Evolutionary conservation across 1,140 invertebrate species (phyloP).

Genomic region (Heliothis virescens): DNA sequence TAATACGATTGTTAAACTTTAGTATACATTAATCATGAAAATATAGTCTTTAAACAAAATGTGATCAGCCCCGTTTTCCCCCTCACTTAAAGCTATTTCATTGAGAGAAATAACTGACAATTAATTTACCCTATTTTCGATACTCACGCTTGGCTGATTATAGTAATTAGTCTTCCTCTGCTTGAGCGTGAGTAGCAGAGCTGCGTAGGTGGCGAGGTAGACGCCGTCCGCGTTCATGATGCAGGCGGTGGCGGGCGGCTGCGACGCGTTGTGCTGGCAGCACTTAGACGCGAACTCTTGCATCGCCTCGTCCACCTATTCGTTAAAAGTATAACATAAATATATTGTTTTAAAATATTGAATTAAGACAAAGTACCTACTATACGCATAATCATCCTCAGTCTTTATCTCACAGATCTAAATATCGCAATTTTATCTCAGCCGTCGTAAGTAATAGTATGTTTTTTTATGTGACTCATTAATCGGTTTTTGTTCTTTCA

Average conservation of each 20-base stretch:
- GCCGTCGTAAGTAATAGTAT: too few relatives aligned
- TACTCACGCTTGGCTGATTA: constrained; percentile 88
- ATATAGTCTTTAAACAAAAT: too few relatives aligned
- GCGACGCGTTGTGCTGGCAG: constrained; percentile 92
- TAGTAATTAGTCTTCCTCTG: constrained; percentile 93
- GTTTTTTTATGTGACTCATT: too few relatives aligned
- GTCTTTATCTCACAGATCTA: too few relatives aligned
- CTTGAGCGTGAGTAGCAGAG: constrained; percentile 93
- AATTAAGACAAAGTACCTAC: too few relatives aligned
- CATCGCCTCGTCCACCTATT: constrained; percentile 93
- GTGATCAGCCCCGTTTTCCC: too few relatives aligned
- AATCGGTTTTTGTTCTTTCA: too few relatives aligned
- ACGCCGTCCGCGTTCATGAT: constrained; percentile 98
- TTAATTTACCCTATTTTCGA: too few relatives aligned
- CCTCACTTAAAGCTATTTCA: not conserved
- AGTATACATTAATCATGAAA: too few relatives aligned
- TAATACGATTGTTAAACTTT: too few relatives aligned
- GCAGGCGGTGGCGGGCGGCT: constrained; percentile 88
- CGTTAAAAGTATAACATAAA: not conserved
- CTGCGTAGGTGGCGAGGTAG: constrained; percentile 95
- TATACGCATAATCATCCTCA: too few relatives aligned
- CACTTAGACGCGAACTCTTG: constrained; percentile 97
- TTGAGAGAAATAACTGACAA: not conserved
- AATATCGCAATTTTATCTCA: too few relatives aligned
- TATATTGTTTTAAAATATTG: not conserved